Conservation (phyloP, 92 coral and sea anemone genomes). For the Porites lobata region DNA sequence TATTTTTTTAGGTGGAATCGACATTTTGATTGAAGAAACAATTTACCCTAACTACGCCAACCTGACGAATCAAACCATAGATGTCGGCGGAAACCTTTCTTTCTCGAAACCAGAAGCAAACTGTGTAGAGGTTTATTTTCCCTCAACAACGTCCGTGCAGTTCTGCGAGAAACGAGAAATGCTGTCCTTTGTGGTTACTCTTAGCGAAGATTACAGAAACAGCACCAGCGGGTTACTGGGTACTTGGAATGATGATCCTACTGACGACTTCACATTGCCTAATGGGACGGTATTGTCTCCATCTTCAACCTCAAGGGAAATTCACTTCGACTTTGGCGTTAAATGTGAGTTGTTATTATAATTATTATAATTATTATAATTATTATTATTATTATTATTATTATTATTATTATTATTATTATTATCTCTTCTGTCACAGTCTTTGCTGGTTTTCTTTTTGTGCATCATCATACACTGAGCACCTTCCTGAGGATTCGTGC, state of each 20-base stretch:
- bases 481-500: too few species aligned
- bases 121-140: slow-evolving; percentile 59
- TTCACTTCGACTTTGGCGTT: slow-evolving; percentile 67
- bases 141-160: slow-evolving; percentile 58
- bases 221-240: slow-evolving; percentile 74
- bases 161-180: slow-evolving; percentile 56
- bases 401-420: too few species aligned
- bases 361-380: too few species aligned
- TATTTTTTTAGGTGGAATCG: slow-evolving; percentile 28
- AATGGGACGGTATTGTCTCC: slow-evolving; percentile 59
- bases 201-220: slow-evolving; percentile 44
- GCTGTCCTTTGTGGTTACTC: slow-evolving; percentile 61
- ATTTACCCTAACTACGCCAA: slow-evolving; percentile 18
- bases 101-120: slow-evolving; percentile 40
- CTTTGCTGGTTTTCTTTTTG: too few species aligned
- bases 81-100: slow-evolving; percentile 33
- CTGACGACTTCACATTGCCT: slow-evolving; percentile 74
- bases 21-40: slow-evolving; percentile 36
- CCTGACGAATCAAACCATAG: slow-evolving; percentile 42
- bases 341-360: slow-evolving; percentile 43
- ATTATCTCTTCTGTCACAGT: too few species aligned
- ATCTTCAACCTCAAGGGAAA: slow-evolving; percentile 24
- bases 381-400: too few species aligned
- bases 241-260: slow-evolving; percentile 70
- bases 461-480: too few species aligned